These are phyloP conservation scores for Metacarcinus magister DNA, from an alignment of 2,888 invertebrate species.

Conservation along the genomic window DNA sequence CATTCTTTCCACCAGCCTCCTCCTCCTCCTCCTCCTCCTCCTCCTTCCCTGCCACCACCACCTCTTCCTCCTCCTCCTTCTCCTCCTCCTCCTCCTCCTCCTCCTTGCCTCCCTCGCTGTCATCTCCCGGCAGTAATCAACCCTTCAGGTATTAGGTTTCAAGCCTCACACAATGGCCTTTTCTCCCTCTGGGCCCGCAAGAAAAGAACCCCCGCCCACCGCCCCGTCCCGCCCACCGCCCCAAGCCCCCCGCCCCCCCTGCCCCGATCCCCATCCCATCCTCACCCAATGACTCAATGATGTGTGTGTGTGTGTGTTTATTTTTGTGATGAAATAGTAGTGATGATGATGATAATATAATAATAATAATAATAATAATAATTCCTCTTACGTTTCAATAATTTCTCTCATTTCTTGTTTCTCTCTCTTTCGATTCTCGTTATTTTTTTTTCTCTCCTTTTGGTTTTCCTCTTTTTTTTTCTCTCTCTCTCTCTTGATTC, in stretches of 20 bases:
- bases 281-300: too few species aligned
- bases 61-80: too few species aligned
- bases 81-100: not conserved
- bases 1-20: not conserved
- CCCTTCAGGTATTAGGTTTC: slow-evolving; percentile 19
- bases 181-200: not conserved
- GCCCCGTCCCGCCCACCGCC: not conserved
- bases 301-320: too few species aligned
- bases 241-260: not conserved
- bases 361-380: not conserved
- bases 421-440: not conserved
- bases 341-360: not conserved
- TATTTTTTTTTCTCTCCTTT: not conserved
- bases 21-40: not conserved
- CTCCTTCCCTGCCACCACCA: not conserved
- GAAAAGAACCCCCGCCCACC: not conserved
- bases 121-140: slow-evolving; percentile 29
- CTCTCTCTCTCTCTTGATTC: not conserved
- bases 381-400: not conserved
- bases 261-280: too few species aligned
- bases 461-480: not conserved
- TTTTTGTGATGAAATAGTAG: too few species aligned
- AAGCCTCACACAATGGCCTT: slow-evolving; percentile 36
- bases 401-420: too few species aligned
- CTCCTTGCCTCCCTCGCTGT: not conserved